phyloP scores from a whole-genome alignment of 1,140 invertebrate species.

The Lepidostoma basale region DNA sequence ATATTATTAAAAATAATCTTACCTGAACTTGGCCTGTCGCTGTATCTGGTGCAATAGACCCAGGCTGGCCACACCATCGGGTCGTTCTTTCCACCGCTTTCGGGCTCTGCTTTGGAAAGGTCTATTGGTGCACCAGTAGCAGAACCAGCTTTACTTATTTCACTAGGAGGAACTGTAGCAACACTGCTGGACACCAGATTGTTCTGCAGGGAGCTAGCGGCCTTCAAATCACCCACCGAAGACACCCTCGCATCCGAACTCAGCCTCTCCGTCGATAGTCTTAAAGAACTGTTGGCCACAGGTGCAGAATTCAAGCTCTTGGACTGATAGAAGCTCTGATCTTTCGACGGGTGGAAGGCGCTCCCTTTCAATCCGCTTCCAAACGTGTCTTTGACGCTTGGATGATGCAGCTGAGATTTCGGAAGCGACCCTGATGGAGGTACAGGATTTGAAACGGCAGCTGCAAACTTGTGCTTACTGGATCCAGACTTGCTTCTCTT shows the following conservation, averaged over 20 bases:
- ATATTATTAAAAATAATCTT: too few species aligned
- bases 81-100: conserved; percentile 50
- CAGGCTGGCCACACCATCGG: conserved; percentile 84
- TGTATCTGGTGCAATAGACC: conserved; percentile 98
- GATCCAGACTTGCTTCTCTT: conserved; percentile 57
- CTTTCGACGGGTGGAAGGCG: conserved; percentile 40
- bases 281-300: not conserved
- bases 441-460: conserved; percentile 28
- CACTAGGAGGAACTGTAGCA: conserved; percentile 16
- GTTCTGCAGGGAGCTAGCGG: conserved; percentile 35
- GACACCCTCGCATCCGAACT: conserved; percentile 22
- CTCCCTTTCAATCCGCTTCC: conserved; percentile 4
- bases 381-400: conserved; percentile 33
- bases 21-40: conserved; percentile 95
- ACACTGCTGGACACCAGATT: conserved; percentile 42
- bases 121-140: conserved; percentile 48
- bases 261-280: conserved; percentile 25
- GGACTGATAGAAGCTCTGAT: conserved; percentile 30
- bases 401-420: conserved; percentile 27
- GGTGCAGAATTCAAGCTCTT: not conserved
- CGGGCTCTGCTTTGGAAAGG: conserved; percentile 43
- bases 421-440: not conserved
- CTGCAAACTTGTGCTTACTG: conserved; percentile 38
- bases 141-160: conserved; percentile 52
- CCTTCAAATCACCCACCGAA: conserved; percentile 26